A percentile compares a stretch with the other conserved stretches of the same genome.
Conservation (phyloP, 2,113 vertebrate species). For the Sigmodon hispidus region DNA sequence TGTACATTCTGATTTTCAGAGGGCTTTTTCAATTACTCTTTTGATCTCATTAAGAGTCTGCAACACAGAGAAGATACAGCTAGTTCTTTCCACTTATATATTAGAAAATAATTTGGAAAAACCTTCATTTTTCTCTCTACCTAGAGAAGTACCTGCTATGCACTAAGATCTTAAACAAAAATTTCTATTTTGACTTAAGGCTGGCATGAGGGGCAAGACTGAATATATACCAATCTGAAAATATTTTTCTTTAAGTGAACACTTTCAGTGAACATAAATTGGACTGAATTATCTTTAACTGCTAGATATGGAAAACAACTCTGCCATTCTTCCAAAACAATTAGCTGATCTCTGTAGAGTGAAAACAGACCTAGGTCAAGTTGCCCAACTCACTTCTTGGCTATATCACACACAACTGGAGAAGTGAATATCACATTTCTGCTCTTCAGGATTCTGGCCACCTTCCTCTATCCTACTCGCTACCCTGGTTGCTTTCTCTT, state of each 20-base stretch:
- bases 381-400: not conserved
- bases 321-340: slow-evolving; percentile 43
- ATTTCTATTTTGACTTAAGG: not conserved
- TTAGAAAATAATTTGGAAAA: slow-evolving; percentile 5
- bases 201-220: slow-evolving; percentile 38
- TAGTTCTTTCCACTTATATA: slow-evolving; percentile 21
- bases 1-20: not conserved
- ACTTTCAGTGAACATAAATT: slow-evolving; percentile 70
- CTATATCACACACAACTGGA: not conserved
- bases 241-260: slow-evolving; percentile 72
- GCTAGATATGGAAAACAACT: slow-evolving; percentile 32
- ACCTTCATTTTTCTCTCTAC: not conserved
- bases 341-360: not conserved
- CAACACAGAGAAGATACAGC: not conserved
- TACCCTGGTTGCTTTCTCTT: not conserved
- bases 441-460: not conserved
- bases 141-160: not conserved
- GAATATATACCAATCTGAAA: slow-evolving; percentile 70
- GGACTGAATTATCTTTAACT: slow-evolving; percentile 67
- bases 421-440: not conserved
- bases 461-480: not conserved
- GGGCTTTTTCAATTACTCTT: not conserved
- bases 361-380: not conserved
- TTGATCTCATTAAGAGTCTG: not conserved
- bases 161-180: not conserved